phyloP scores from a whole-genome alignment of 2,113 vertebrate species.

The pig (Sus scrofa) region DNA sequence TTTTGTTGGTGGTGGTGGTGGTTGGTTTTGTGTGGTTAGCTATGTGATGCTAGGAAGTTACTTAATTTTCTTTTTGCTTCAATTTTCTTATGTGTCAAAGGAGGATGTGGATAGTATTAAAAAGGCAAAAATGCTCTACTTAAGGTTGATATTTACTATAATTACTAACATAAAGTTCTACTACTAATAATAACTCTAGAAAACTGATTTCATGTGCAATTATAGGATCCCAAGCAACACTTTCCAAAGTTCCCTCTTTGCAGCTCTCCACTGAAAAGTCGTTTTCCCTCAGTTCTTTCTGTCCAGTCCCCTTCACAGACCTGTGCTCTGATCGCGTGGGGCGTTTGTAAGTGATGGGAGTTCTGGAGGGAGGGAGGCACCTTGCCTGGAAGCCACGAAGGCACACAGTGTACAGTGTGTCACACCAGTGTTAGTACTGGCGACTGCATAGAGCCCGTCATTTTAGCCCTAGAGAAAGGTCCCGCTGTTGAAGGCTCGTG shows the following conservation, averaged over 20 bases:
- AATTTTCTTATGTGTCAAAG: background rate
- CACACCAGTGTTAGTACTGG: conserved; percentile 79
- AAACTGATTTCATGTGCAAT: conserved; percentile 55
- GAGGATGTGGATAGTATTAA: background rate
- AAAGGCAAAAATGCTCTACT: background rate
- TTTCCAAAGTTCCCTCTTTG: background rate
- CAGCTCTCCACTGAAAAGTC: background rate
- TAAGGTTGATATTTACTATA: background rate
- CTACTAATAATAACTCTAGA: background rate
- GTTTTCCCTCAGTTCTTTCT: conserved; percentile 36
- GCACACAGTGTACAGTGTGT: conserved; percentile 68
- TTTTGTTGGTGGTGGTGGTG: background rate
- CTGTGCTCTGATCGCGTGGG: background rate
- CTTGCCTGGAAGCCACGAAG: conserved; percentile 55
- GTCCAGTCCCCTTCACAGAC: background rate
- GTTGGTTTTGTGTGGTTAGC: background rate
- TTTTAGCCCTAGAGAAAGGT: conserved; percentile 77
- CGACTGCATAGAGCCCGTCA: conserved; percentile 65
- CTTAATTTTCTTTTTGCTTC: background rate
- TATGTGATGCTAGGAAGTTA: background rate
- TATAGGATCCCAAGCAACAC: background rate
- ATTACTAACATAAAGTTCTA: background rate
- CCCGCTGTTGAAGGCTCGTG: conserved; percentile 69
- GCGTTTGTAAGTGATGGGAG: background rate
- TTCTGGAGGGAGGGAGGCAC: conserved; percentile 50